Base-by-base conservation (phyloP, 2,113 vertebrate genomes). In the Myxocyprinus asiaticus region DNA sequence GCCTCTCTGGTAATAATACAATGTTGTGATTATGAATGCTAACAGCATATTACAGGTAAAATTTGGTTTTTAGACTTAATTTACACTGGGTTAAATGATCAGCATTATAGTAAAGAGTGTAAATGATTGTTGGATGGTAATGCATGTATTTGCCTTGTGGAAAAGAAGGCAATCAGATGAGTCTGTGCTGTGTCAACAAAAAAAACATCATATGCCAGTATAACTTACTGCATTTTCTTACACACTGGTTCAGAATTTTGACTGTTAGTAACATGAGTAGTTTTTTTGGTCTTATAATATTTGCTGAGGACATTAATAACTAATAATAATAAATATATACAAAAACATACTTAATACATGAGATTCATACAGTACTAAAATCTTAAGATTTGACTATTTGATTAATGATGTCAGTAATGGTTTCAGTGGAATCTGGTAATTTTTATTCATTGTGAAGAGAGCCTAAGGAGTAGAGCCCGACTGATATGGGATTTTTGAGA, bases 1-100 rank as follows among this genome's bases (percentile, higher is more conserved):
- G 44, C 94, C 6, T 92, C 94, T 22, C 89, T 96, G 95, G 96
- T 96, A 87, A 91, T 15, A 42, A 58, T 22, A 33, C 42, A 61
- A 33, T 15, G 22, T 33, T 33, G 22, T 33, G 22, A 33, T 33
- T 33, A 33, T 33, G 22, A 33, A 33, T 33, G 22, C 22, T 33
- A 33, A 33, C 22, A 33, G 1, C 1, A 33, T 33, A 33, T 33
- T 33, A 33, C 55, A 17, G 55, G 43, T 47, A 59, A 7, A 33
- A 56, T 11, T 0, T 17, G 7, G 69, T 72, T 55, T 45, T 58
- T 44, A 17, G 42, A 56, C 42, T 45, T 71, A 45, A 56, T 71
- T 58, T 72, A 17, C 12, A 43, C 12, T n/a, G 33, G 14, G 48
- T 22, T 33, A 12, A 69, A 69, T 9, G 4, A 56, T 43, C 42